Evolutionary conservation across 30 jellyfish, hydroid and myxozoan genomes (phyloP), one percentile per base, ranked within the genome.

Genomic region (Turritopsis dohrnii): DNA sequence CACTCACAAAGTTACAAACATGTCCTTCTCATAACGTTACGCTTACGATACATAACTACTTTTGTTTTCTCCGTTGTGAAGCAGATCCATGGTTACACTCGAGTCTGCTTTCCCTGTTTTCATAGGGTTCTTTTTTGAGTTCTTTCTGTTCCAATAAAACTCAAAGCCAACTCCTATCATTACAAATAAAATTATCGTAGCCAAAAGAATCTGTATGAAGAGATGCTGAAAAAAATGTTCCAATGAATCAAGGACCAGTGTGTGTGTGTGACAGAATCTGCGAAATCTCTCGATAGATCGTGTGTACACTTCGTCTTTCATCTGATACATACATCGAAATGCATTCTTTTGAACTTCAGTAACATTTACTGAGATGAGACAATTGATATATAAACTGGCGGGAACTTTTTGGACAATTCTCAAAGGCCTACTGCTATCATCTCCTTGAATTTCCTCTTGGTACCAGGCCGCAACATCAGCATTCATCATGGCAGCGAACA

Each of bases 401-500:
- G 89, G 89, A 1, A 82, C 30, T 16, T 31, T 82, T 21, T 71
- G 75, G 26, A 82, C 69, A 53, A 82, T 71, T 18, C 89, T 73
- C 83, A 82, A 21, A 21, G 89, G 89, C 16, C 26, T 25, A 16
- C 8, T 3, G 21, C 29, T 20, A 0, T 28, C 21, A 28, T 82
- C 89, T 24, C 71, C 84, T 21, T 82, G 85, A 21, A 82, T 82
- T 21, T 82, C 89, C 24, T 82, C 84, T 66, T 66, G 83, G 41
- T 41, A 72, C 89, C 89, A 82, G 16, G 89, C 83, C 23, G 89
- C 89, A 0, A 82, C 83, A 53, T 82, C 89, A 27, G 84, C 84
- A 54, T 82, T 82, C 24, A 82, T 82, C 52, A 82, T 53, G 52
- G 89, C 89, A 27, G 89, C 89, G 41, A 65, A 82, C 7, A 71